Evolutionary conservation across 2,797 vertebrate genomes (phyloP), one percentile per base, ranked within the genome.

Genomic region (Rhabdophis nuchalis): DNA sequence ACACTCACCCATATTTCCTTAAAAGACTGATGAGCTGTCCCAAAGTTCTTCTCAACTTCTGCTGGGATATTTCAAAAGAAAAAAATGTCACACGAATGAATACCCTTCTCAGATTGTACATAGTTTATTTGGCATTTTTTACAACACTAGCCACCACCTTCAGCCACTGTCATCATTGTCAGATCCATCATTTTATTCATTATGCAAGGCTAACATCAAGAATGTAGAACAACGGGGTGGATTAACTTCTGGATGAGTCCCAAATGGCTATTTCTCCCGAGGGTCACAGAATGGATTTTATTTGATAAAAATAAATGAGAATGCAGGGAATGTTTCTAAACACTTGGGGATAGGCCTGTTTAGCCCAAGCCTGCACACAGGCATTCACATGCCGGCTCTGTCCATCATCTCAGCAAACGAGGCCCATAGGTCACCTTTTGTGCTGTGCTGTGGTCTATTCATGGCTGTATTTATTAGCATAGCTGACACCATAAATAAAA

Each of bases 401-500:
- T 91, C 92, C 85, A 88, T 87, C 32, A 54, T 46, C 61, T 88
- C 89, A 36, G 52, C 50, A 93, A 92, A 72, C 23, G 46, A 57
- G 89, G 88, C 72, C 89, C 86, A 58, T 23, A 60, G 72, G 85
- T 90, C 61, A 91, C 7, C 36, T 90, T n/a, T 10, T 77, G 18
- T 61, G 85, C 27, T 56, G 46, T 12, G 0, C 3, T 5, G 85
- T 18, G 56, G 32, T 16, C 88, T 91, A 82, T 25, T 87, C 52
- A 25, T 85, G 36, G 8, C 29, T 85, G 0, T 60, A 72, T 77
- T 92, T 94, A 93, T 93, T 87, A 92, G 27, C 2, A 10, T 89
- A 88, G 91, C 60, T 46, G 58, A 14, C 91, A 95, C 64, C 90
- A 92, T 86, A 93, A 72, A 94, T 93, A 93, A 93, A 92, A 94